phyloP scores from a whole-genome alignment of 1,140 invertebrate genomes.

The Microplitis demolitor region DNA sequence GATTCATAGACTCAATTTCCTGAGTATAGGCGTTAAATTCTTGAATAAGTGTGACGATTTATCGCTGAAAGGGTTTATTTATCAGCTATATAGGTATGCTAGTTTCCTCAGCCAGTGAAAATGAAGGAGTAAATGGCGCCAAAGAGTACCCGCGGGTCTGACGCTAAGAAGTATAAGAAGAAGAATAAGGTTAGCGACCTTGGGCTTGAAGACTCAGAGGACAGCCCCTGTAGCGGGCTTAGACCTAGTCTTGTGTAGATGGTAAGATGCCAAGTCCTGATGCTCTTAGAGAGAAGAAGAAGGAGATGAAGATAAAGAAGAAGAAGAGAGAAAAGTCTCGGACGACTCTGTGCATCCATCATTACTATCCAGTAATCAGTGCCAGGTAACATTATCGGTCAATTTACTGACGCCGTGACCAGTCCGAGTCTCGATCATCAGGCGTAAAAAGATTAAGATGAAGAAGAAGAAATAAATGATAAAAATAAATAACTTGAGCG shows the following conservation, averaged over 20 bases:
- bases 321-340: neutral
- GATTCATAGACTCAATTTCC: no score
- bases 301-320: neutral
- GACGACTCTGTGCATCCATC: slow-evolving; percentile 22
- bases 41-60: no score
- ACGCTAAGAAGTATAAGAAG: neutral
- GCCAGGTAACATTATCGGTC: slow-evolving; percentile 25
- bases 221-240: neutral
- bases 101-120: no score
- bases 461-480: neutral
- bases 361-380: slow-evolving; percentile 28
- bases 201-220: slow-evolving; percentile 17
- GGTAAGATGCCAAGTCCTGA: neutral
- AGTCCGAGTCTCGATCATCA: neutral
- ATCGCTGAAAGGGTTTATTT: no score
- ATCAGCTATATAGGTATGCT: no score
- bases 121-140: slow-evolving; percentile 19
- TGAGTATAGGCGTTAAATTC: no score
- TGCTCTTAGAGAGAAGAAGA: neutral
- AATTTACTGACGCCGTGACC: slow-evolving; percentile 17
- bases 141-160: slow-evolving; percentile 21
- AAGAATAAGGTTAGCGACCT: slow-evolving; percentile 25
- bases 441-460: neutral
- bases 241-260: neutral
- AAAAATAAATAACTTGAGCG: no score